phyloP scores from a whole-genome alignment of 2,888 invertebrate genomes.

The Ormyrus rosae region DNA sequence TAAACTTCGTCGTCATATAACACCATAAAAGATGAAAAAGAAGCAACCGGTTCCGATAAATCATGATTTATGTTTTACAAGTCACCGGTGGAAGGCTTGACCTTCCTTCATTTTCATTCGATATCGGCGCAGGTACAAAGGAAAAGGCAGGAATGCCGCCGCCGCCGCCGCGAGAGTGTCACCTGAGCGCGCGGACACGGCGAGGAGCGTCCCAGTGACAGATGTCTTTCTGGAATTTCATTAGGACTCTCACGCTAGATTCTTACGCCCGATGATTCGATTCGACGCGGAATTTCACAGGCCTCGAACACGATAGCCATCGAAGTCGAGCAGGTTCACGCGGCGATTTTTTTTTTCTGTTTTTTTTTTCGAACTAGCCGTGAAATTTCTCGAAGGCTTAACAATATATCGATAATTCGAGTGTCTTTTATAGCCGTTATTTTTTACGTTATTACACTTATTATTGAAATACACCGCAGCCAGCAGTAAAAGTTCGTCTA shows the following conservation, averaged over 20 bases:
- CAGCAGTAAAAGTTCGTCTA: too few relatives aligned
- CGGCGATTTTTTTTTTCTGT: neutral
- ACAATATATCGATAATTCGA: too few relatives aligned
- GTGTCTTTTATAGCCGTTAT: too few relatives aligned
- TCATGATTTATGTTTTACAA: slow-evolving; percentile 56
- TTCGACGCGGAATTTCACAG: slow-evolving; percentile 1
- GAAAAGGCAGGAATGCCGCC: neutral
- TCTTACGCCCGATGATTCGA: slow-evolving; percentile 23
- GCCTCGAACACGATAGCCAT: slow-evolving; percentile 34
- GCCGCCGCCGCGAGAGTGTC: slow-evolving; percentile 37
- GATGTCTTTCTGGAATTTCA: slow-evolving; percentile 56
- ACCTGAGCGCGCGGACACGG: slow-evolving; percentile 12
- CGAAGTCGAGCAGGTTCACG: slow-evolving; percentile 36
- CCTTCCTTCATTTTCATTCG: slow-evolving; percentile 49
- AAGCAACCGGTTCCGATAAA: slow-evolving; percentile 57
- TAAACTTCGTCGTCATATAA: slow-evolving; percentile 41
- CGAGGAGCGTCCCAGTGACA: slow-evolving; percentile 41
- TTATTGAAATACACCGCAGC: too few relatives aligned
- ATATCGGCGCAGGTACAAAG: slow-evolving; percentile 23
- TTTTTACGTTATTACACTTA: too few relatives aligned
- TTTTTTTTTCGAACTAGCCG: neutral
- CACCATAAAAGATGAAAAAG: slow-evolving; percentile 49
- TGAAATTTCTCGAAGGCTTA: too few relatives aligned
- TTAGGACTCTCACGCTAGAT: slow-evolving; percentile 25
- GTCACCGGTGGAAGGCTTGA: slow-evolving; percentile 47